Conservation (phyloP, 1,140 invertebrate species). For the Euwallacea fornicatus region DNA sequence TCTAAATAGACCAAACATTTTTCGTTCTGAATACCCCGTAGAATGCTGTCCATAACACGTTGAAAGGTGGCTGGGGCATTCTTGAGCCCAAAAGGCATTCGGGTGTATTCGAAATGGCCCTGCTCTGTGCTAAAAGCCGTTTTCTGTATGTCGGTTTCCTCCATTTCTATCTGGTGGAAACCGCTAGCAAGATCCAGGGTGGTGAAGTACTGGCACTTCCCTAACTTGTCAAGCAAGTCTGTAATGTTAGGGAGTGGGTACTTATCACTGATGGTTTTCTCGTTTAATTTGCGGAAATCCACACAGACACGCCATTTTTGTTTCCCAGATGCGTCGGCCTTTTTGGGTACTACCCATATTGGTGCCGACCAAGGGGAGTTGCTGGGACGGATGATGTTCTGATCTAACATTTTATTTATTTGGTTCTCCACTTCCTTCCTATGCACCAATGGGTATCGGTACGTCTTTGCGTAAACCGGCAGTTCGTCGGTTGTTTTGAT, state of each 20-base stretch:
- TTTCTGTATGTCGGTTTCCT: constrained; percentile 49
- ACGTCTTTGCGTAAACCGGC: constrained; percentile 48
- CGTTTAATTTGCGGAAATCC: too few species aligned
- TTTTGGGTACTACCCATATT: too few species aligned
- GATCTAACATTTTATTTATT: constrained; percentile 43
- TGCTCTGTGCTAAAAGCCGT: constrained; percentile 52
- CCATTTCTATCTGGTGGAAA: constrained; percentile 56
- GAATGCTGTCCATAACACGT: constrained; percentile 51
- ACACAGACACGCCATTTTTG: too few species aligned
- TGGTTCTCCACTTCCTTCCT: constrained; percentile 49
- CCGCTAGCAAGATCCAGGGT: too few species aligned
- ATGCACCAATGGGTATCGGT: constrained; percentile 47
- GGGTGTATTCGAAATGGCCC: constrained; percentile 49
- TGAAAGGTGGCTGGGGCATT: constrained; percentile 47
- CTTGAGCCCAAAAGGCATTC: constrained; percentile 50
- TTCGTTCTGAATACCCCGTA: constrained; percentile 45
- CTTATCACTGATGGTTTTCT: too few species aligned
- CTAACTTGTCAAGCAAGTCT: too few species aligned
- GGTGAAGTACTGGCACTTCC: too few species aligned
- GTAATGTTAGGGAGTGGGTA: too few species aligned
- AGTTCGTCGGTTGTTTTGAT: constrained; percentile 44
- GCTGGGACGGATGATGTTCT: constrained; percentile 21
- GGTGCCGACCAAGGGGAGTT: constrained; percentile 44
- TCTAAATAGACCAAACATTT: constrained; percentile 37
- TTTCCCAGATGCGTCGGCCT: not conserved